phyloP scores from a whole-genome alignment of 2,113 vertebrate genomes.

The Ceyx margarethae region DNA sequence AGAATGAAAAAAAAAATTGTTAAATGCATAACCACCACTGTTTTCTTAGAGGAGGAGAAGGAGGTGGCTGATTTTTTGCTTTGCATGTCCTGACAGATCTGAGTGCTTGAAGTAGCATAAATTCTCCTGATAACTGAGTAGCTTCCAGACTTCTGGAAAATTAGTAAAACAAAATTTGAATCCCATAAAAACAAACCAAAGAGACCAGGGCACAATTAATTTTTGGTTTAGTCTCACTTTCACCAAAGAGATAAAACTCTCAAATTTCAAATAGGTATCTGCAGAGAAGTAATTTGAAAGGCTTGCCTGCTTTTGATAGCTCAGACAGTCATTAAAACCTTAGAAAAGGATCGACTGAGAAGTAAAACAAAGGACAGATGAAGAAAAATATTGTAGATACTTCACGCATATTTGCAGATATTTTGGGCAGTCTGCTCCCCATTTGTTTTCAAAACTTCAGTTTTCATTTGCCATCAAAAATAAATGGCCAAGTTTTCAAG shows the following conservation, averaged over 20 bases:
- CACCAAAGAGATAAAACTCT: neutral
- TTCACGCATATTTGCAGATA: neutral
- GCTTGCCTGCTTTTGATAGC: neutral
- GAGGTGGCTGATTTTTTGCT: neutral
- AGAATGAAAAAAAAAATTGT: neutral
- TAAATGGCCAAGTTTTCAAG: neutral
- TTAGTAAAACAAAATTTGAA: neutral
- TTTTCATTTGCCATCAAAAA: constrained; percentile 10
- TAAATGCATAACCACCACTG: neutral
- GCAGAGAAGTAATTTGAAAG: neutral
- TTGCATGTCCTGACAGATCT: neutral
- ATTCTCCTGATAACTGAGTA: constrained; percentile 5
- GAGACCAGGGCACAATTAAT: neutral
- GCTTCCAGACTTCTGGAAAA: neutral
- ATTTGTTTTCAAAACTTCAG: neutral
- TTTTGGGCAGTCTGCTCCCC: neutral
- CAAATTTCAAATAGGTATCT: neutral
- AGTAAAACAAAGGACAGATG: neutral
- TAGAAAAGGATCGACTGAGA: neutral
- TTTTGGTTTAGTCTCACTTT: neutral
- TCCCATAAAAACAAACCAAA: neutral
- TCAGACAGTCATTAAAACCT: neutral
- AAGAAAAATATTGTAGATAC: neutral
- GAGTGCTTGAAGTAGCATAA: neutral
- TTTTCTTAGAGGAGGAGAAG: neutral